Evolutionary conservation across 1,140 invertebrate species (phyloP), one percentile per base, ranked within the genome.

Genomic region (Drosophila teissieri): DNA sequence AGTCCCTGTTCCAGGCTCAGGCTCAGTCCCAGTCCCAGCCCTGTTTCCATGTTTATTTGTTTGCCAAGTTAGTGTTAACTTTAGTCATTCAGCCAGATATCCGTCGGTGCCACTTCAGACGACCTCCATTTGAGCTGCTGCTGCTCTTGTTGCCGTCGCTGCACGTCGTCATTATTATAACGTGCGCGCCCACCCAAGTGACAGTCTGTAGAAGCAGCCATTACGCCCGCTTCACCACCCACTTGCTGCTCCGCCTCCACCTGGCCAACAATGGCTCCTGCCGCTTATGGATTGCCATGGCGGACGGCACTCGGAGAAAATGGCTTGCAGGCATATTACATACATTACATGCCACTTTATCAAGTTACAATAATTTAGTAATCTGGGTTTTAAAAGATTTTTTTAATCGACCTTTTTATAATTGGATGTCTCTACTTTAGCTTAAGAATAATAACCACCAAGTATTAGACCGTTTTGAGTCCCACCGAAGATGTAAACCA

Each of bases 1-100:
- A 31, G 54, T 40, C 19, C 44, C 74, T 46, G 34, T 55, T 36
- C 45, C 22, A 34, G 61, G 39, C 22, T 22, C 22, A 34, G 61
- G 39, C 22, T 22, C n/a, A 1, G 24, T 1, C 40, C 54, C 51
- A 39, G 15, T 31, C 19, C 19, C 44, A 14, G 51, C 31, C 63
- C 57, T 78, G 77, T 80, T 89, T 84, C 79, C 84, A 84, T 89
- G 84, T 90, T 89, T 84, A 89, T 89, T 84, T 89, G 85, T 90
- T 89, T 89, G 84, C 85, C 77, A 84, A 89, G 80, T 84, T 89
- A 89, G 85, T 89, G 84, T 89, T 89, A 89, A 90, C 84, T 89
- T 89, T 89, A 90, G 84, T 84, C 85, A 89, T 90, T 89, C 85
- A 90, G 64, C 80, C 80, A 90, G 80, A 84, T 89, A 89, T 89